Evolutionary conservation across 2,113 vertebrate genomes (phyloP).

Genomic region (Cisticola juncidis): DNA sequence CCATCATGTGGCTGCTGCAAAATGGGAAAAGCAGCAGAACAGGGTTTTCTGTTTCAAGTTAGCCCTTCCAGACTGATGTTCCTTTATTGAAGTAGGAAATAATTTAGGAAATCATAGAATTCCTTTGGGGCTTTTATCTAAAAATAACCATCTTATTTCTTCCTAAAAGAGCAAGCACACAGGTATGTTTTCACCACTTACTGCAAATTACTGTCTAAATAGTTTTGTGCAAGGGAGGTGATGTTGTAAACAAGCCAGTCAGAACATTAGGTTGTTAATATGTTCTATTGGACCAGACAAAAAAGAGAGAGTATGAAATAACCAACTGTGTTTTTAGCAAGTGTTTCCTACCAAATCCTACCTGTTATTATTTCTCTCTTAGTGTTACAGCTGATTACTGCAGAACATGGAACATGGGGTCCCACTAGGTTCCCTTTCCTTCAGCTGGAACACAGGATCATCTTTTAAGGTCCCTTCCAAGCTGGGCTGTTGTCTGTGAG

Average conservation of each 20-base stretch:
- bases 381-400: not conserved
- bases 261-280: not conserved
- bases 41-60: not conserved
- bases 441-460: not conserved
- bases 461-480: not conserved
- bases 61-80: not conserved
- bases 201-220: not conserved
- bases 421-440: not conserved
- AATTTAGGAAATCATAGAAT: not conserved
- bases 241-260: not conserved
- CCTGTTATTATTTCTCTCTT: not conserved
- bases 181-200: not conserved
- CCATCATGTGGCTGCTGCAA: not conserved
- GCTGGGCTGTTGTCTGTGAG: not conserved
- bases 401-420: not conserved
- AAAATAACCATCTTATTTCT: not conserved
- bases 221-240: not conserved
- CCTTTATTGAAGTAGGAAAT: not conserved
- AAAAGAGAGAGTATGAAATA: not conserved
- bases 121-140: not conserved
- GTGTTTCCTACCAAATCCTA: not conserved
- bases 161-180: not conserved
- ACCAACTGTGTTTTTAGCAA: not conserved
- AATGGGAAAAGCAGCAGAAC: not conserved
- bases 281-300: not conserved